Evolutionary conservation across 1,140 invertebrate genomes (phyloP).

Genomic region (Microplitis demolitor): DNA sequence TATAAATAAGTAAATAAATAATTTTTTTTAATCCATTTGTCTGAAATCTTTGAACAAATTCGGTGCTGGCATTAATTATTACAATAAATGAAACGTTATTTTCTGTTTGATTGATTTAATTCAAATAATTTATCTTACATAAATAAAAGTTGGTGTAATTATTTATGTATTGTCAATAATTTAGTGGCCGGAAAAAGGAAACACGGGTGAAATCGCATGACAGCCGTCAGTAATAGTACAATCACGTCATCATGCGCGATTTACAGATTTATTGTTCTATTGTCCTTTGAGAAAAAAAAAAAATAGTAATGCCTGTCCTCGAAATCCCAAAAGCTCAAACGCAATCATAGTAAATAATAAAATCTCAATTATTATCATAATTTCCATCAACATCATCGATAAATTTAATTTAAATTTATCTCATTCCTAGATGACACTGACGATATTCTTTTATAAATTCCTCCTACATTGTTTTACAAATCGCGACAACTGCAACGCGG

Average conservation of each 20-base stretch:
- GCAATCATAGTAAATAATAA: background rate
- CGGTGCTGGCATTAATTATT: too few relatives aligned
- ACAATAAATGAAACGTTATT: too few relatives aligned
- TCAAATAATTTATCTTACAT: too few relatives aligned
- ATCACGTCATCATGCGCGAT: slow-evolving; percentile 16
- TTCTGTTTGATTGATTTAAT: too few relatives aligned
- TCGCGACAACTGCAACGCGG: too few relatives aligned
- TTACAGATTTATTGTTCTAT: background rate
- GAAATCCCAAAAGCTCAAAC: background rate
- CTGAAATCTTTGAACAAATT: too few relatives aligned
- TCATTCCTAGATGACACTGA: too few relatives aligned
- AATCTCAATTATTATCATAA: background rate
- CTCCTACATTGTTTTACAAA: too few relatives aligned
- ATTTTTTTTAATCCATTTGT: too few relatives aligned
- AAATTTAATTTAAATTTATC: too few relatives aligned
- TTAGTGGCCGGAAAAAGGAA: slow-evolving; percentile 43
- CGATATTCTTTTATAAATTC: too few relatives aligned
- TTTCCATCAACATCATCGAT: background rate
- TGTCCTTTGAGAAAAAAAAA: background rate
- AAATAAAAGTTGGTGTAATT: background rate
- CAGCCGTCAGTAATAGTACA: background rate
- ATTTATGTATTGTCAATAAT: slow-evolving; percentile 27
- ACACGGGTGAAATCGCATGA: slow-evolving; percentile 19
- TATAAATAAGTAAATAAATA: too few relatives aligned
- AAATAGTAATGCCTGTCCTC: background rate